phyloP scores from a whole-genome alignment of 2,797 vertebrate species.

The Microtus californicus region DNA sequence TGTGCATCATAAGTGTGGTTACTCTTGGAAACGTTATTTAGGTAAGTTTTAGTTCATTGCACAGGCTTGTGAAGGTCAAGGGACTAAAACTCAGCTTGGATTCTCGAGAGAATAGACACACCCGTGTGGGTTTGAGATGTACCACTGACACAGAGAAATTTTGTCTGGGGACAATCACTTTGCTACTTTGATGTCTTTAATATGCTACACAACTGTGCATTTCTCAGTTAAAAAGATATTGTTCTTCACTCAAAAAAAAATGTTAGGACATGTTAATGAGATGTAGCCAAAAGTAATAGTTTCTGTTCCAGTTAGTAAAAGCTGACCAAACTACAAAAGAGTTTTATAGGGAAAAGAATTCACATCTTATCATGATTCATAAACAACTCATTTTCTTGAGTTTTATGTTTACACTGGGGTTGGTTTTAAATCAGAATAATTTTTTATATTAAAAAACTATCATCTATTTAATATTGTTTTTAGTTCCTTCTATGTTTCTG shows the following conservation, averaged over 20 bases:
- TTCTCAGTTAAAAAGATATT: constrained; percentile 46
- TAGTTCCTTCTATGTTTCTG: not conserved
- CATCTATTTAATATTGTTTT: not conserved
- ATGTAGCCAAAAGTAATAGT: constrained; percentile 58
- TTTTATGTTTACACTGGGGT: constrained; percentile 16
- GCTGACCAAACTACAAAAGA: not conserved
- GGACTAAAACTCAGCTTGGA: not conserved
- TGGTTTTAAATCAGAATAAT: not conserved
- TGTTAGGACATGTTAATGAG: not conserved
- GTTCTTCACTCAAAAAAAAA: not conserved
- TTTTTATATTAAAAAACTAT: not conserved
- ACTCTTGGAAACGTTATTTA: constrained; percentile 69
- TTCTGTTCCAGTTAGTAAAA: constrained; percentile 62
- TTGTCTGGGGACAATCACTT: not conserved
- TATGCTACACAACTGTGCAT: constrained; percentile 61
- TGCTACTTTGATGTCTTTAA: constrained; percentile 59
- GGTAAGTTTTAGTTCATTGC: constrained; percentile 54
- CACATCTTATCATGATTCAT: not conserved
- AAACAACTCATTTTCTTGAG: not conserved
- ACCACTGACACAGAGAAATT: not conserved
- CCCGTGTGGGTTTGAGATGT: not conserved
- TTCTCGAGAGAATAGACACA: constrained; percentile 45
- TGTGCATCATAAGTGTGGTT: constrained; percentile 25
- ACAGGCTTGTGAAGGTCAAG: constrained; percentile 50
- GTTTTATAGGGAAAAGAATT: not conserved